Percentiles rank a stretch among this genome's conserved stretches.
phyloP scores from a whole-genome alignment of 2,888 invertebrate genomes.

The Clusia tigrina region DNA sequence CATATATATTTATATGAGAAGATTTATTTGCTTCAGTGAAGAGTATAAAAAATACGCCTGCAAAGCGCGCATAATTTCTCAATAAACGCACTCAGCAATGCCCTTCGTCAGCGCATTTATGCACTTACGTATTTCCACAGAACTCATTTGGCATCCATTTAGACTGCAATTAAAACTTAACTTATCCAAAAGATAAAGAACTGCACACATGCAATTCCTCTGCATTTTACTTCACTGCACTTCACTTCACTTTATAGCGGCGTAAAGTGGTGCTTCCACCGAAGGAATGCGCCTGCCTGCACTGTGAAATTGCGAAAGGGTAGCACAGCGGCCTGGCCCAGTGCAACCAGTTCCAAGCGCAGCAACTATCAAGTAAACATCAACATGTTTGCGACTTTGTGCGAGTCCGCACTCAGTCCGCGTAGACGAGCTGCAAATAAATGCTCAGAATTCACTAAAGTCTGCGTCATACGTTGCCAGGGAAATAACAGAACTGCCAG shows the following conservation, averaged over 20 bases:
- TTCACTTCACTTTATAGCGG: background rate
- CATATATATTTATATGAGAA: too few species aligned
- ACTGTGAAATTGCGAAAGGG: background rate
- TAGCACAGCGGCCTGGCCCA: background rate
- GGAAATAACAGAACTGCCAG: too few species aligned
- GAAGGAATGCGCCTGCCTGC: conserved; percentile 8
- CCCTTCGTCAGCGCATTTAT: background rate
- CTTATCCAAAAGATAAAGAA: conserved; percentile 37
- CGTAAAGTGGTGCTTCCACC: conserved; percentile 9
- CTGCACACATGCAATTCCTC: conserved; percentile 4
- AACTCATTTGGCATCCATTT: conserved; percentile 57
- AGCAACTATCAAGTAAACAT: background rate
- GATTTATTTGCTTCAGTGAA: too few species aligned
- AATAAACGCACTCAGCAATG: background rate
- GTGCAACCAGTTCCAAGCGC: conserved; percentile 10
- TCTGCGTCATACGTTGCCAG: too few species aligned
- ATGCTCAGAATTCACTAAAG: background rate
- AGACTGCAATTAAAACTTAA: conserved; percentile 59
- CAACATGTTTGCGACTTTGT: background rate
- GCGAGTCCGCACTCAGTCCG: background rate
- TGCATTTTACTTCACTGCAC: background rate
- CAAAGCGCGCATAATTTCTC: too few species aligned
- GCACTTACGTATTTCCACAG: background rate
- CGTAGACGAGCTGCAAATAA: background rate
- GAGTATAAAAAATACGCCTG: too few species aligned